Conservation (phyloP, 30 jellyfish, hydroid and myxozoan genomes). For the Sanderia malayensis region DNA sequence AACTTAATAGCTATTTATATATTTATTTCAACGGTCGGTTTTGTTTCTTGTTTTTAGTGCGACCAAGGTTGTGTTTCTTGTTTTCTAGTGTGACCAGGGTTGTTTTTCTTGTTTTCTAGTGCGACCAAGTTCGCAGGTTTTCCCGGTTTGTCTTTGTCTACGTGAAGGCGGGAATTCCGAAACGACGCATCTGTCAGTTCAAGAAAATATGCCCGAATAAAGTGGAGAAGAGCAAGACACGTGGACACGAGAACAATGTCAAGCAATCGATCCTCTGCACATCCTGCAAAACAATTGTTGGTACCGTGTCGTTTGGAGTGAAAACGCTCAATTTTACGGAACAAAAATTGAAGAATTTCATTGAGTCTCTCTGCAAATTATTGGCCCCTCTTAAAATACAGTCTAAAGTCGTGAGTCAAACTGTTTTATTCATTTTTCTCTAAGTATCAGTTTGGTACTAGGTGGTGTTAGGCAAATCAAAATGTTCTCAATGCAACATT, state of each 20-base stretch:
- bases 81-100: too few species aligned
- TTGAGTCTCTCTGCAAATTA: constrained; percentile 29
- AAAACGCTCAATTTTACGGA: constrained; percentile 23
- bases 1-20: too few species aligned
- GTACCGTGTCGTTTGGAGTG: not conserved
- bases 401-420: constrained; percentile 19
- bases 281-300: constrained; percentile 16
- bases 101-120: constrained; percentile 12
- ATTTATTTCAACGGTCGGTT: too few species aligned
- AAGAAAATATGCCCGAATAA: constrained; percentile 19
- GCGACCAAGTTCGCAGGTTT: constrained; percentile 9
- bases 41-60: too few species aligned
- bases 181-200: constrained; percentile 21
- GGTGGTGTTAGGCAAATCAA: too few species aligned
- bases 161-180: constrained; percentile 41
- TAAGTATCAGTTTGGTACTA: too few species aligned
- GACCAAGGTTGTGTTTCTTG: too few species aligned
- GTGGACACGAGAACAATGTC: constrained; percentile 1
- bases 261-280: not conserved
- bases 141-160: constrained; percentile 7
- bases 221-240: not conserved
- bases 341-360: constrained; percentile 4
- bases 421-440: too few species aligned
- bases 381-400: constrained; percentile 40
- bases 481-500: too few species aligned